Base-by-base conservation (phyloP, 2,113 vertebrate species). In the Euleptes europaea region DNA sequence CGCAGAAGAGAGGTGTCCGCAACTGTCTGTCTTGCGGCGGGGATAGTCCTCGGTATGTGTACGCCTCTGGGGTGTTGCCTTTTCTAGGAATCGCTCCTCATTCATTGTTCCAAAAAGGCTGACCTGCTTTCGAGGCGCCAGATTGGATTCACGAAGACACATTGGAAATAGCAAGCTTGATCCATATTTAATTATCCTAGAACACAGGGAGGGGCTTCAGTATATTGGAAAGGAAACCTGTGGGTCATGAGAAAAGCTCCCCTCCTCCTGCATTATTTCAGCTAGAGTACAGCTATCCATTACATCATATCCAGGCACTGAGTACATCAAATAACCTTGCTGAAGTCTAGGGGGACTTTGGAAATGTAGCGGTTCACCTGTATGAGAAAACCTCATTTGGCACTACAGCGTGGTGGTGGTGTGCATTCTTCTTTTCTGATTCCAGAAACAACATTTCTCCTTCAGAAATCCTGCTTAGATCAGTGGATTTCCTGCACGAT, bases 181-280 rank as follows among this genome's bases (percentile, higher is more conserved):
- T 57, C 54, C 21, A 57, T 57, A 57, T 57, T 57, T 57, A 57
- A 35, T 83, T 83, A 60, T 88, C 86, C 81, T 76, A 19, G 54
- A 57, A 19, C 54, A 6, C 54, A 57, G 74, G 81, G 51, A 79
- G 81, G 79, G 23, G 74, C 72, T 17, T 66, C 67, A 23, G 69
- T 85, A 75, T 80, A 75, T 94, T 94, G 93, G 92, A 89, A 88
- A 4, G 79, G 1, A 84, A 91, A 92, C 94, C 92, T 90, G 92
- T 90, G 92, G 92, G 54, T 57, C 19, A 57, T 57, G 4, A 57
- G 88, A 92, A 90, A 91, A 92, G 92, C 90, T 93, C 91, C 90
- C 93, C 92, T 90, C 89, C 93, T 91, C 91, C 4, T 78, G 49
- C 90, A 75, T 88, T 86, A 80, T 92, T 92, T 91, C 90, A 91